These are phyloP conservation scores for Melitaea athalia DNA, from an alignment of 2,888 invertebrate genomes.

Conservation along the genomic window DNA sequence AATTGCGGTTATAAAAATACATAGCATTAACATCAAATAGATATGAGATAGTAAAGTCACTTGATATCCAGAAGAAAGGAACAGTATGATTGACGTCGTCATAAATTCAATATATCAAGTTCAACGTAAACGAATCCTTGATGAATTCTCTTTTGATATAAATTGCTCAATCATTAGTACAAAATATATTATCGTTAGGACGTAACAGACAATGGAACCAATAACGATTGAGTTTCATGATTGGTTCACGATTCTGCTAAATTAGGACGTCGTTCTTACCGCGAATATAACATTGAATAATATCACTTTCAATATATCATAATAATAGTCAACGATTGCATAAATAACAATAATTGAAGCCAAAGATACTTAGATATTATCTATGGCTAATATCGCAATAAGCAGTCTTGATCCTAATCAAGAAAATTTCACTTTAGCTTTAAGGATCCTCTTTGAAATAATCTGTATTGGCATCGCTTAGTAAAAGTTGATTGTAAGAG, in stretches of 20 bases:
- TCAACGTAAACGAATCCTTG: background rate
- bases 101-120: conserved; percentile 1
- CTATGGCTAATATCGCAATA: background rate
- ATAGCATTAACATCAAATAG: background rate
- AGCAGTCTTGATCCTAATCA: background rate
- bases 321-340: background rate
- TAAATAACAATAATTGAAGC: conserved; percentile 5
- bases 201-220: conserved; percentile 1
- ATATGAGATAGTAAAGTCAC: background rate
- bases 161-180: conserved; percentile 4
- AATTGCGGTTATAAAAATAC: background rate
- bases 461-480: background rate
- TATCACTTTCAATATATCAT: background rate
- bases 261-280: background rate
- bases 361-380: background rate
- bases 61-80: background rate
- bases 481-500: background rate
- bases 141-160: conserved; percentile 7
- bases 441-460: background rate
- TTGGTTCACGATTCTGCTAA: background rate
- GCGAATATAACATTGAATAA: background rate
- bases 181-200: conserved; percentile 5
- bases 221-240: conserved; percentile 5
- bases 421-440: background rate
- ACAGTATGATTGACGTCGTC: background rate